Evolutionary conservation across 2,113 vertebrate species (phyloP).

Genomic region (Calidris pugnax): DNA sequence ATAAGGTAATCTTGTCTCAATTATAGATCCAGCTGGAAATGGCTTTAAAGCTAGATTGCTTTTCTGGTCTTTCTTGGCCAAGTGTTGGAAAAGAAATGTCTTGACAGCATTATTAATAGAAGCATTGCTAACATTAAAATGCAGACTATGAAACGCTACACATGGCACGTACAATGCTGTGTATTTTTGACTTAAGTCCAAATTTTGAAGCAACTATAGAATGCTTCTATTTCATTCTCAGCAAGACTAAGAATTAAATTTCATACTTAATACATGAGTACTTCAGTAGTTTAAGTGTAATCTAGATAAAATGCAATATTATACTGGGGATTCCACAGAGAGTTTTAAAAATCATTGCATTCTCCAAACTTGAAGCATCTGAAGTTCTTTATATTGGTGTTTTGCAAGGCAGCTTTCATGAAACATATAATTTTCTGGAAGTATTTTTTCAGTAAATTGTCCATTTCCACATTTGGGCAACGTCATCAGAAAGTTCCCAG

Average conservation of each 20-base stretch:
- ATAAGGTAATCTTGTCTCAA: neutral
- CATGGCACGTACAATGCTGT: neutral
- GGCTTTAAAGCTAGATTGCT: neutral
- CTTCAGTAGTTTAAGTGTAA: neutral
- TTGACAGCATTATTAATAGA: neutral
- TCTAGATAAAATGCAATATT: neutral
- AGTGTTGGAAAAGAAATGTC: neutral
- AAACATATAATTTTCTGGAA: neutral
- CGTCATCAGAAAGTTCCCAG: neutral
- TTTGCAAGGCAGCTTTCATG: neutral
- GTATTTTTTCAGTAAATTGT: neutral
- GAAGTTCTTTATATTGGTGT: neutral
- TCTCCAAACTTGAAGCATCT: neutral
- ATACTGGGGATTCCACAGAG: neutral
- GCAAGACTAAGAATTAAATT: neutral
- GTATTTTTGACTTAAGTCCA: neutral
- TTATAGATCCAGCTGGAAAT: slow-evolving; percentile 25
- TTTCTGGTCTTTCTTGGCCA: neutral
- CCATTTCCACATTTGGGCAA: neutral
- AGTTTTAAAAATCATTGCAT: neutral
- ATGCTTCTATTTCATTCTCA: neutral
- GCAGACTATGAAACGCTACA: neutral
- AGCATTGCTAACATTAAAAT: neutral
- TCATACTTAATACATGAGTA: neutral
- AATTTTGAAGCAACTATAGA: neutral